Percentiles rank a stretch among this genome's conserved stretches.
phyloP scores from a whole-genome alignment of 2,888 invertebrate genomes.

The Eupithecia vulgata region DNA sequence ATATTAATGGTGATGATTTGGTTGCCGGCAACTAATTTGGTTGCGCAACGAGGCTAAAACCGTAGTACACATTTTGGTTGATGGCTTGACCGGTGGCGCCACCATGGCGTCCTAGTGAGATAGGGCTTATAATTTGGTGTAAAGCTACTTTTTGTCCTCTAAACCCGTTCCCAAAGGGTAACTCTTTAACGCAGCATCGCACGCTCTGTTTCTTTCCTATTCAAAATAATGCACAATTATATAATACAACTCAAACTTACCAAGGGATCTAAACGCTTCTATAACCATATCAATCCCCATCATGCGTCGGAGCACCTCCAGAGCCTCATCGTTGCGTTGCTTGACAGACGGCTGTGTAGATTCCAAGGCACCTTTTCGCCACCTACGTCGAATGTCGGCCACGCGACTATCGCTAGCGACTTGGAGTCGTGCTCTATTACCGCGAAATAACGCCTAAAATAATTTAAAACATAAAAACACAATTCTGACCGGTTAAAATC shows the following conservation, averaged over 20 bases:
- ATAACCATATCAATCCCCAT: constrained; percentile 70
- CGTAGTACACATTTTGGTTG: too few species aligned
- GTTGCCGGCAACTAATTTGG: too few species aligned
- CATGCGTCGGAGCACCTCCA: constrained; percentile 67
- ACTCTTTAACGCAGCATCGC: too few species aligned
- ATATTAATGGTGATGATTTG: too few species aligned
- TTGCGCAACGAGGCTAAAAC: too few species aligned
- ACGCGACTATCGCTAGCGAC: constrained; percentile 56
- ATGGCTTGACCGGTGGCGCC: too few species aligned
- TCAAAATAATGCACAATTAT: neutral
- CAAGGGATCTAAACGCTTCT: constrained; percentile 71
- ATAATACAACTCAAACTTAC: constrained; percentile 51
- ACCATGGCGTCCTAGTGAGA: too few species aligned
- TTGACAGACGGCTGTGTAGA: constrained; percentile 69
- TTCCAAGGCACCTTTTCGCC: constrained; percentile 68
- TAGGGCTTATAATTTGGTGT: too few species aligned
- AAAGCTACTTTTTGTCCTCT: too few species aligned
- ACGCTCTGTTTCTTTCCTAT: too few species aligned
- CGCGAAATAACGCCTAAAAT: constrained; percentile 80
- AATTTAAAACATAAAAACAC: neutral
- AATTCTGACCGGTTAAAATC: neutral
- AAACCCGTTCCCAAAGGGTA: too few species aligned
- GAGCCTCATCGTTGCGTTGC: constrained; percentile 73
- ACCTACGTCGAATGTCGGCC: constrained; percentile 64
- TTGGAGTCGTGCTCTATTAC: constrained; percentile 66